Conservation (phyloP, 1,140 invertebrate species). For the Druon quercuslanigerum region DNA sequence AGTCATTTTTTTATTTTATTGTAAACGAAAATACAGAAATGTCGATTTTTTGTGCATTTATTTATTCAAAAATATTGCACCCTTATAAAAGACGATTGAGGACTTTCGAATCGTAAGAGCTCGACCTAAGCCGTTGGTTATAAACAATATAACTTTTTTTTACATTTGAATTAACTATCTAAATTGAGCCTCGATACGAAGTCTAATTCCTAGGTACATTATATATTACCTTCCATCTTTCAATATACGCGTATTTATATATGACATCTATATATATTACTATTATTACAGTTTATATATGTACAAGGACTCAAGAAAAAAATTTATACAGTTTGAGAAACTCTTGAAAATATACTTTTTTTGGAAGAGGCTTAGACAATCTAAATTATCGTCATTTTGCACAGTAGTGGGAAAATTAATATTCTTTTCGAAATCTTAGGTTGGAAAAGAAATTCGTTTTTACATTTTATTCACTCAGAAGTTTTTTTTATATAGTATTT, state of each 20-base stretch:
- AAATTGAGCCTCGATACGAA: slow-evolving; percentile 71
- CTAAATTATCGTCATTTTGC: neutral
- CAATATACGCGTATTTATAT: slow-evolving; percentile 34
- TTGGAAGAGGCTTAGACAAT: neutral
- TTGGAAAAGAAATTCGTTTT: no score
- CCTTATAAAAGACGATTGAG: neutral
- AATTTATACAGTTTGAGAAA: slow-evolving; percentile 38
- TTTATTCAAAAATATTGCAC: neutral
- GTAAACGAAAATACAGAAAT: no score
- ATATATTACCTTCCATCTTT: slow-evolving; percentile 36
- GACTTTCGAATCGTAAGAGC: neutral
- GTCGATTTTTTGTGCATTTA: no score
- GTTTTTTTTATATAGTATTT: no score
- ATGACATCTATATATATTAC: slow-evolving; percentile 43
- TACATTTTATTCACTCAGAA: no score
- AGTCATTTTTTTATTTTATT: neutral
- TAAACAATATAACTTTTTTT: neutral
- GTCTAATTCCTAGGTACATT: slow-evolving; percentile 56
- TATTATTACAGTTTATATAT: slow-evolving; percentile 46
- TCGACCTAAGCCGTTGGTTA: neutral
- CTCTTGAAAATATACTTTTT: neutral
- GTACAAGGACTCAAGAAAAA: slow-evolving; percentile 40
- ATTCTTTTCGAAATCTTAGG: no score
- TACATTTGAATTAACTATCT: slow-evolving; percentile 57
- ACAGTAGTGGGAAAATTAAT: no score